Conservation (phyloP, 1,140 invertebrate species). For the Papilio dardanus region DNA sequence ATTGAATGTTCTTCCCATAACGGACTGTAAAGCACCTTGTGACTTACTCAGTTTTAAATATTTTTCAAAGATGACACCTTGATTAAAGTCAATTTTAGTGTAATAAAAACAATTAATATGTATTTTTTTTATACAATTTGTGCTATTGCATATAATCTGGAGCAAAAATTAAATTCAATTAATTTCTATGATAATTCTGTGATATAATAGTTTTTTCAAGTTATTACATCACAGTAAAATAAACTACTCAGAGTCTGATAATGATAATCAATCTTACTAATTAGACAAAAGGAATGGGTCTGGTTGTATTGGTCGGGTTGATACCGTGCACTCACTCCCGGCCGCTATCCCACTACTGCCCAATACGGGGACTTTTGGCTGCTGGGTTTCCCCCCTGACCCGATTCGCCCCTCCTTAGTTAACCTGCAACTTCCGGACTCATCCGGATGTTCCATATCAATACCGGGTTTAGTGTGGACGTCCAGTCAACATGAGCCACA, state of each 20-base stretch:
- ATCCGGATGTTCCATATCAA: slow-evolving; percentile 4
- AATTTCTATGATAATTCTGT: too few species aligned
- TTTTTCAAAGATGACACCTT: neutral
- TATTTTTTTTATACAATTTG: neutral
- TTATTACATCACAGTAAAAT: neutral
- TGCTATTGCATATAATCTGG: neutral
- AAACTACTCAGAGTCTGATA: neutral
- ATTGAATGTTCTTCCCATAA: neutral
- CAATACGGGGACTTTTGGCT: slow-evolving; percentile 3
- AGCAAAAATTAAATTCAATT: too few species aligned
- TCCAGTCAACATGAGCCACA: too few species aligned
- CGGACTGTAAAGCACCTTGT: neutral
- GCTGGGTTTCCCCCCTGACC: slow-evolving; percentile 8
- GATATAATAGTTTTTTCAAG: too few species aligned
- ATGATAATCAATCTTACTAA: neutral
- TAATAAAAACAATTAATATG: neutral
- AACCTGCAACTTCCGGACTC: slow-evolving; percentile 10
- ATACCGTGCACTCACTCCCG: neutral
- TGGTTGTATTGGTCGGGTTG: neutral
- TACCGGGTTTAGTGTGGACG: neutral
- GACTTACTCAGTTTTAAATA: neutral
- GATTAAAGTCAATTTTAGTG: neutral
- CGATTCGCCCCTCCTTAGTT: slow-evolving; percentile 16
- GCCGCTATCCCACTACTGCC: slow-evolving; percentile 5
- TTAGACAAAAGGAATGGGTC: slow-evolving; percentile 1